phyloP scores from a whole-genome alignment of 1,140 invertebrate genomes.

The Megalonaias nervosa region DNA sequence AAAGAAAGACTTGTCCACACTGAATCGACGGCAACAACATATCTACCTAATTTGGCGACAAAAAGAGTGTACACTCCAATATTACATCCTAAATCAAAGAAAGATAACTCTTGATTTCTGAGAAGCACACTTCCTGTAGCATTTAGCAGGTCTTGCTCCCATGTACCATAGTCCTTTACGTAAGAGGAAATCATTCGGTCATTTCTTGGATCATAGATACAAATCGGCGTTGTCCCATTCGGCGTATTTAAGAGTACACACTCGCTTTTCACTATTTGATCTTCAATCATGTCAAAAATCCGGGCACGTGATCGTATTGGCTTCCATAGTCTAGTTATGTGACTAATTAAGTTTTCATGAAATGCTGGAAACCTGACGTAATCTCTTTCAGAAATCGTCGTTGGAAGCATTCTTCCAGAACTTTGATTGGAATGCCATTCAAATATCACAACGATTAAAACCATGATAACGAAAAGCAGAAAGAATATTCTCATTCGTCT shows the following conservation, averaged over 20 bases:
- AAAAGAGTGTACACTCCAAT: slow-evolving; percentile 56
- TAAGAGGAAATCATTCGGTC: slow-evolving; percentile 31
- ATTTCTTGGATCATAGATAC: slow-evolving; percentile 13
- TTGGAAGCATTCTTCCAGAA: too few relatives aligned
- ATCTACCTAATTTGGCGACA: slow-evolving; percentile 43
- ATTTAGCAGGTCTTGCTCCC: slow-evolving; percentile 33
- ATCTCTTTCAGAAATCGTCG: too few relatives aligned
- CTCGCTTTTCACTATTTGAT: too few relatives aligned
- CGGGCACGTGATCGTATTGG: too few relatives aligned
- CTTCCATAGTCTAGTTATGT: too few relatives aligned
- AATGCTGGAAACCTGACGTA: too few relatives aligned
- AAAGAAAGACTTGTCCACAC: slow-evolving; percentile 35
- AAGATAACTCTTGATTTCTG: slow-evolving; percentile 9
- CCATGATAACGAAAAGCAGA: too few relatives aligned
- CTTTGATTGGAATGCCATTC: too few relatives aligned
- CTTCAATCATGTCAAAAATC: too few relatives aligned
- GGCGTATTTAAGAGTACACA: slow-evolving; percentile 16
- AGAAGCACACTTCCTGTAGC: slow-evolving; percentile 6
- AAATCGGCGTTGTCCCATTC: slow-evolving; percentile 19
- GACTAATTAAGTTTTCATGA: too few relatives aligned
- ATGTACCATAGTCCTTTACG: slow-evolving; percentile 27
- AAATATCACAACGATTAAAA: too few relatives aligned
- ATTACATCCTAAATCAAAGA: slow-evolving; percentile 59
- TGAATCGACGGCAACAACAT: slow-evolving; percentile 56
- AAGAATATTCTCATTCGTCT: too few relatives aligned